A percentile compares a stretch with the other conserved stretches of the same genome.
Evolutionary conservation across 2,888 invertebrate genomes (phyloP).

Genomic region (Urechis unicinctus): DNA sequence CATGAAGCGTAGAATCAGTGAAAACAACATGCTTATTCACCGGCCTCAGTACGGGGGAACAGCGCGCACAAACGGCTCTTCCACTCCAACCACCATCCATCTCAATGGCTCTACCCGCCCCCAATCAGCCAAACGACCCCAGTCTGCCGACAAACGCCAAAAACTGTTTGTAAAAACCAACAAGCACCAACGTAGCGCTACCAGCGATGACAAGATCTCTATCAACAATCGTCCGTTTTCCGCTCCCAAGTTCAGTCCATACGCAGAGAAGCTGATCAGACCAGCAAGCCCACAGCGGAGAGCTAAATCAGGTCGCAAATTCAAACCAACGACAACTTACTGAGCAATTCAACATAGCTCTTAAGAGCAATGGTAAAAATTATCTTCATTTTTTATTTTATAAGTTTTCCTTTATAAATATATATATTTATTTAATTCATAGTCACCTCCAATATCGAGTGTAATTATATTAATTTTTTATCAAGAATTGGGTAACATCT

Average conservation of each 20-base stretch:
- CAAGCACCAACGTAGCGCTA: conserved; percentile 1
- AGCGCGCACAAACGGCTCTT: conserved; percentile 2
- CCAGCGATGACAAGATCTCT: conserved; percentile 19
- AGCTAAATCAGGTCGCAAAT: conserved; percentile 11
- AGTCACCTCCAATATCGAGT: too few species aligned
- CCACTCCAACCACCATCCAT: conserved; percentile 5
- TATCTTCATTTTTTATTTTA: too few species aligned
- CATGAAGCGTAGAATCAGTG: conserved; percentile 4
- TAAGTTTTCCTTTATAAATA: too few species aligned
- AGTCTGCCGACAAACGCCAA: conserved; percentile 9
- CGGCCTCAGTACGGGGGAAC: too few species aligned
- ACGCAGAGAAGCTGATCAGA: conserved; percentile 14
- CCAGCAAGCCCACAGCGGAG: conserved; percentile 7
- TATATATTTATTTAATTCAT: too few species aligned
- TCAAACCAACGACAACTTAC: not conserved
- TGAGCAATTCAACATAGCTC: not conserved
- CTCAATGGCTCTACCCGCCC: conserved; percentile 6
- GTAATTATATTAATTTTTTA: too few species aligned
- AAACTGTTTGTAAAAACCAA: conserved; percentile 12
- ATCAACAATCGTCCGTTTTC: conserved; percentile 41
- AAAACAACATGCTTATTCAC: conserved; percentile 11
- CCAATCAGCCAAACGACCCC: conserved; percentile 2
- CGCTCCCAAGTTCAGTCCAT: conserved; percentile 21
- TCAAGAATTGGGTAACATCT: too few species aligned
- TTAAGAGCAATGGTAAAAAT: too few species aligned